Percentiles rank a stretch among this genome's conserved stretches.
These are phyloP conservation scores for Operophtera brumata DNA, from an alignment of 2,888 invertebrate genomes.

Conservation along the genomic window DNA sequence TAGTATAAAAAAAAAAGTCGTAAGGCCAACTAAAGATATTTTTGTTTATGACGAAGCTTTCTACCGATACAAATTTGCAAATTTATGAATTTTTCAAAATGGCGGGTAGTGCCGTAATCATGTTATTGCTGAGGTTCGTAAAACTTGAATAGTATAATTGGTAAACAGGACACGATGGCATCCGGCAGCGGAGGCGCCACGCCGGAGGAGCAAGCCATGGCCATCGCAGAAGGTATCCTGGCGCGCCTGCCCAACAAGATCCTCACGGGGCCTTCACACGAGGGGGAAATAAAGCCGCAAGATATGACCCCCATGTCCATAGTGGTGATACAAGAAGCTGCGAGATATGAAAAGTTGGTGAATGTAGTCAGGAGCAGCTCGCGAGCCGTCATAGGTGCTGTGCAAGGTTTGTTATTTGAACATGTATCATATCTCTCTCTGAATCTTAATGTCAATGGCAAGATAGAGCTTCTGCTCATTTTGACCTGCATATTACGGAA, in stretches of 20 bases:
- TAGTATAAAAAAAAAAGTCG: too few relatives aligned
- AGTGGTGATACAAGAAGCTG: constrained; percentile 93
- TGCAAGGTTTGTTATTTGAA: constrained; percentile 84
- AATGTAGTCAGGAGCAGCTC: constrained; percentile 87
- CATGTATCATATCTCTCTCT: too few relatives aligned
- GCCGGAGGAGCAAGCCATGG: constrained; percentile 89
- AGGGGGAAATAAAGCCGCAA: constrained; percentile 86
- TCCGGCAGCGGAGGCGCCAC: constrained; percentile 83
- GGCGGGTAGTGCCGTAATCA: too few relatives aligned
- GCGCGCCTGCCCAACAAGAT: constrained; percentile 85
- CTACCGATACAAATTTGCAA: too few relatives aligned
- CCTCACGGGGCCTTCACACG: constrained; percentile 84
- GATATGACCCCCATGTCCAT: constrained; percentile 96
- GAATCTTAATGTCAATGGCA: too few relatives aligned
- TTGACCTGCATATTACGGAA: too few relatives aligned
- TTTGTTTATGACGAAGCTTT: too few relatives aligned
- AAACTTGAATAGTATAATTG: too few relatives aligned
- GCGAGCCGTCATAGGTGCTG: constrained; percentile 89
- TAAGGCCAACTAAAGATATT: too few relatives aligned
- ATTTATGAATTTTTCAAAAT: too few relatives aligned
- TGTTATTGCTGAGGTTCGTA: too few relatives aligned
- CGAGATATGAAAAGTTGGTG: constrained; percentile 88
- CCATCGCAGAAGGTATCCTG: constrained; percentile 89
- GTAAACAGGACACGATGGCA: constrained; percentile 81
- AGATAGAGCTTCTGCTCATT: too few relatives aligned